Evolutionary conservation across 2,888 invertebrate species (phyloP).

Genomic region (Zygaena filipendulae): DNA sequence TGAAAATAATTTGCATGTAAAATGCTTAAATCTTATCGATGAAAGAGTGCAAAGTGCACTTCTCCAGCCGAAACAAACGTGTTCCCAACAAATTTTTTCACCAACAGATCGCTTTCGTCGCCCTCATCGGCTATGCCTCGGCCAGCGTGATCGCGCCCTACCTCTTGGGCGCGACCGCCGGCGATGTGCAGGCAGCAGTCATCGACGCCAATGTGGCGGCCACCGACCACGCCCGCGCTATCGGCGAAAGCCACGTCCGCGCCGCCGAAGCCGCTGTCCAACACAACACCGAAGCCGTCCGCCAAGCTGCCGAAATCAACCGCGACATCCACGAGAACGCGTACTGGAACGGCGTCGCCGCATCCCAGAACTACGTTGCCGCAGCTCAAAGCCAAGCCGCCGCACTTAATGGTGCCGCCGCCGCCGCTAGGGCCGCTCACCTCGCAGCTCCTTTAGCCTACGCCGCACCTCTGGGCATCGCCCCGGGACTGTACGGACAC

Average conservation of each 20-base stretch:
- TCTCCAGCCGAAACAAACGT: too few species aligned
- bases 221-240: slow-evolving; percentile 41
- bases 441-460: slow-evolving; percentile 18
- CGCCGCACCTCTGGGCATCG: slow-evolving; percentile 16
- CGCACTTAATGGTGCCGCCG: slow-evolving; percentile 38
- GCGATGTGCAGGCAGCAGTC: slow-evolving; percentile 55
- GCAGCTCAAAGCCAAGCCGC: slow-evolving; percentile 58
- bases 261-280: slow-evolving; percentile 48
- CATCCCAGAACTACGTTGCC: slow-evolving; percentile 49
- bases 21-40: too few species aligned
- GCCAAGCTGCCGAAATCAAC: slow-evolving; percentile 42
- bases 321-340: slow-evolving; percentile 53
- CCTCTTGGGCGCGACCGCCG: slow-evolving; percentile 42
- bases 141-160: slow-evolving; percentile 44
- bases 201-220: slow-evolving; percentile 52
- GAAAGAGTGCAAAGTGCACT: too few species aligned
- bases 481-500: slow-evolving; percentile 20
- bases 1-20: too few species aligned
- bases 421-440: slow-evolving; percentile 27
- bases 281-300: slow-evolving; percentile 45
- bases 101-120: slow-evolving; percentile 59
- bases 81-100: too few species aligned
- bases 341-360: slow-evolving; percentile 53
- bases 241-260: slow-evolving; percentile 41
- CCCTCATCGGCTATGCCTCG: slow-evolving; percentile 61